Percentiles rank a stretch among this genome's conserved stretches.
Conservation (phyloP, 2,797 vertebrate genomes). For the Lagocephalus sceleratus region DNA sequence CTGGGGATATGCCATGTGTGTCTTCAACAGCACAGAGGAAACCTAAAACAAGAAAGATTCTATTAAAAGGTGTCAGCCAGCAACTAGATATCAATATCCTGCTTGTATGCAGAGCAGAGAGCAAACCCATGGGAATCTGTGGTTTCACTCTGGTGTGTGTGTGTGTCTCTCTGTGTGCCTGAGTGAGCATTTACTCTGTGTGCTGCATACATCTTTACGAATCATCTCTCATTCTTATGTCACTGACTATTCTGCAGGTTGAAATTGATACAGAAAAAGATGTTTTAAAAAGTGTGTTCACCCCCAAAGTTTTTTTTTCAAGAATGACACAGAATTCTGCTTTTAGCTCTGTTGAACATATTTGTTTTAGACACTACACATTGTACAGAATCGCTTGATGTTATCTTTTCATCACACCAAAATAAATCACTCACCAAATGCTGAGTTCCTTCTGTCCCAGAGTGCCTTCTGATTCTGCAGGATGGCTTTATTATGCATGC, state of each 20-base stretch:
- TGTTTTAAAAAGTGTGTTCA: constrained; percentile 41
- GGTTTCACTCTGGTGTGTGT: constrained; percentile 55
- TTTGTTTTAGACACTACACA: constrained; percentile 28
- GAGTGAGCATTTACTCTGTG: constrained; percentile 42
- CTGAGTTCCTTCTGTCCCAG: constrained; percentile 43
- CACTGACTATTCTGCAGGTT: constrained; percentile 60
- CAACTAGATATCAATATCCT: constrained; percentile 77
- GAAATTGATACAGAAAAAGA: constrained; percentile 55
- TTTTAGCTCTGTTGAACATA: constrained; percentile 1
- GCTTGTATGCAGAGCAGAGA: constrained; percentile 66
- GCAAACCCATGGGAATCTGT: constrained; percentile 62
- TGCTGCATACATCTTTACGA: constrained; percentile 52
- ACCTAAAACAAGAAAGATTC: constrained; percentile 74
- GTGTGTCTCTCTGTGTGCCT: constrained; percentile 27
- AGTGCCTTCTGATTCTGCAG: constrained; percentile 49
- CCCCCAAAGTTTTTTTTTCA: constrained; percentile 18
- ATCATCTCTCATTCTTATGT: constrained; percentile 65
- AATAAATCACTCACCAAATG: constrained; percentile 43
- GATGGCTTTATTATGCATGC: constrained; percentile 64
- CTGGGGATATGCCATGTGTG: constrained; percentile 43
- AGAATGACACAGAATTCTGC: constrained; percentile 18
- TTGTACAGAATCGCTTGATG: constrained; percentile 23
- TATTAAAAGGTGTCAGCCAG: constrained; percentile 79
- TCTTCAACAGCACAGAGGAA: constrained; percentile 63
- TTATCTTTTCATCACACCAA: constrained; percentile 38